phyloP scores from a whole-genome alignment of 1,140 invertebrate species.

The Lucilia cuprina region DNA sequence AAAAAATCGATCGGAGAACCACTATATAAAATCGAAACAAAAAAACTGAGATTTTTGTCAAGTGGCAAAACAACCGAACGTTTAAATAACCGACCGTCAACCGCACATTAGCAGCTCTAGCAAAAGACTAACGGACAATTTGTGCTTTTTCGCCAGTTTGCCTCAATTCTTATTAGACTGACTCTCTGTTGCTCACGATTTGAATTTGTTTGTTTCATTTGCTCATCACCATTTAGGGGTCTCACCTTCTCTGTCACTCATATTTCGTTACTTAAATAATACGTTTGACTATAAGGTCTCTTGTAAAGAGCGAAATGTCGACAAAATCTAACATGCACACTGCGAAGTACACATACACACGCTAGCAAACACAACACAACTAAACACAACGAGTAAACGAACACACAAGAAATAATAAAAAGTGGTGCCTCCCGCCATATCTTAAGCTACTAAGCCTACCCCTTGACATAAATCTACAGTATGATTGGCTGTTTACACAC shows the following conservation, averaged over 20 bases:
- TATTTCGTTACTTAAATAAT: background rate
- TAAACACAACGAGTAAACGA: background rate
- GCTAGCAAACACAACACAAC: background rate
- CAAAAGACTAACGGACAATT: conserved; percentile 23
- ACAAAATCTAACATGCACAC: too few species aligned
- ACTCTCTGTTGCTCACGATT: background rate
- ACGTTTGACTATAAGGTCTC: background rate
- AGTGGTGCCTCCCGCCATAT: conserved; percentile 27
- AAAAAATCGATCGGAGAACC: conserved; percentile 25
- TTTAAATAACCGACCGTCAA: conserved; percentile 19
- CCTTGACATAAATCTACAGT: conserved; percentile 19
- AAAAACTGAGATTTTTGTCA: conserved; percentile 26
- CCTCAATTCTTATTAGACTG: conserved; percentile 1
- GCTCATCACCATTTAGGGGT: background rate
- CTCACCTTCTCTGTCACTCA: background rate
- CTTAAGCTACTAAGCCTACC: conserved; percentile 25
- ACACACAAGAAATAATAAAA: background rate
- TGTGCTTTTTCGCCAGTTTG: conserved; percentile 9
- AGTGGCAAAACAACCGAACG: conserved; percentile 12
- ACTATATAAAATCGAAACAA: background rate
- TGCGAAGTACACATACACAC: background rate
- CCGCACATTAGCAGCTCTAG: conserved; percentile 22
- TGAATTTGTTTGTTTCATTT: conserved; percentile 15
- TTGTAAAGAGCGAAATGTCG: background rate
- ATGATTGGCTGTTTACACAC: conserved; percentile 20